Evolutionary conservation across 37 sponge, comb jelly and placozoan species (phyloP), one percentile per base, ranked within the genome.

Genomic region (Beroe ovata): DNA sequence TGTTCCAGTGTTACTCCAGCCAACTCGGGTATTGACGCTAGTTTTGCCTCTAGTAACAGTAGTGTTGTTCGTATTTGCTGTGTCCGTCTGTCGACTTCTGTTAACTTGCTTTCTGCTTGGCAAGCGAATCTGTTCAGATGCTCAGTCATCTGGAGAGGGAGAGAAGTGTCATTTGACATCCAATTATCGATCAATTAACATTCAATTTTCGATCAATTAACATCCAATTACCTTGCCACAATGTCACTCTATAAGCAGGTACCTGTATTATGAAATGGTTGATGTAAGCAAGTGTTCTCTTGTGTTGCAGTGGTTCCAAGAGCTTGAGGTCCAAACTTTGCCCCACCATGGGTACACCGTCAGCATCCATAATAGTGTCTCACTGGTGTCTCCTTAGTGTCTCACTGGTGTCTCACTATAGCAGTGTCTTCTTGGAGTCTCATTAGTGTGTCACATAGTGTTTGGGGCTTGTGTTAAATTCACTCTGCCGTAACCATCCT

Each of bases 261-360:
- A 77, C 84, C 89, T 88, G 89, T 32, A 88, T 88, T 18, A 88
- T 26, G 89, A 88, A 88, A n/a, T 88, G 89, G 89, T 88, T 88
- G 61, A 88, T 60, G 33, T 88, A 88, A n/a, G 89, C 89, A 1
- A 88, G 62, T 19, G 62, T 88, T 60, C 89, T 22, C 32, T 60
- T 60, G 61, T 88, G 89, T 28, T 88, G 89, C 20, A 88, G 29
- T 47, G 89, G 89, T 39, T 88, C 89, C n/a, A 88, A 23, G 0
- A 60, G 8, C 62, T 60, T 88, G 38, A 88, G 38, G 34, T 88
- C 89, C 36, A 88, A 21, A 28, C 61, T 60, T 20, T 60, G 62
- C 22, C 89, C 89, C 6, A 88, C 61, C 14, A 88, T 23, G n/a
- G 89, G 89, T 20, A 88, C 62, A 11, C 89, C 89, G 60, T 88